Base-by-base conservation (phyloP, 2,113 vertebrate species). In the Irena cyanogastra region DNA sequence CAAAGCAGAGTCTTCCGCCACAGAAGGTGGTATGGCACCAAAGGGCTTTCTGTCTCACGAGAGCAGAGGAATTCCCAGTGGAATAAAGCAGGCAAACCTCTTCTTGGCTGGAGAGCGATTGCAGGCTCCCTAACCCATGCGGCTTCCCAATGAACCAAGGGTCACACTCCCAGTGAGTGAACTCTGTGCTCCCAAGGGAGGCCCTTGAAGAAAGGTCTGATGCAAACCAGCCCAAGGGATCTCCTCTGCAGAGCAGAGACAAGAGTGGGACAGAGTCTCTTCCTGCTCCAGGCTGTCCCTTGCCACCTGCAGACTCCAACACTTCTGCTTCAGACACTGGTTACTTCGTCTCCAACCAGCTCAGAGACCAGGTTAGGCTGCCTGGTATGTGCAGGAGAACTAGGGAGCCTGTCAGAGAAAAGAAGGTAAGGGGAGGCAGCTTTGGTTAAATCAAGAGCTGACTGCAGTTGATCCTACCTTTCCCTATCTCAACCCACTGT, bases 301-400 rank as follows among this genome's bases (percentile, higher is more conserved):
- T 33, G 16, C 16, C 80, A 30, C 42, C 19, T 64, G 71, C 16
- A 57, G 49, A 20, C 22, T 69, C 54, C 22, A 14, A 12, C 10
- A 42, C 13, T 42, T 70, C 49, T 28, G 18, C 15, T 56, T 76
- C 33, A 63, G 35, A 26, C 27, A 4, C 30, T 9, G 0, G 0
- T 39, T 45, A 17, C 20, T 47, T 75, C 22, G 17, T 23, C 35
- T 44, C 31, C 6, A 23, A 14, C 7, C 56, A 63, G 54, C 42
- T 19, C 42, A 42, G 57, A 44, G 42, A 33, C 27, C 3, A 12
- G 3, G 10, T 20, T 50, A n/a, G 19, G 42, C 42, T 70, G 33
- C 3, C 27, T 37, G 49, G 56, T 33, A 33, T 13, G 42, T 0
- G 3, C 33, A 35, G 42, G 15, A 33, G 19, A 83, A 2, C 8